These are phyloP conservation scores for Lophochroa leadbeateri DNA, from an alignment of 2,113 vertebrate species.

Conservation along the genomic window DNA sequence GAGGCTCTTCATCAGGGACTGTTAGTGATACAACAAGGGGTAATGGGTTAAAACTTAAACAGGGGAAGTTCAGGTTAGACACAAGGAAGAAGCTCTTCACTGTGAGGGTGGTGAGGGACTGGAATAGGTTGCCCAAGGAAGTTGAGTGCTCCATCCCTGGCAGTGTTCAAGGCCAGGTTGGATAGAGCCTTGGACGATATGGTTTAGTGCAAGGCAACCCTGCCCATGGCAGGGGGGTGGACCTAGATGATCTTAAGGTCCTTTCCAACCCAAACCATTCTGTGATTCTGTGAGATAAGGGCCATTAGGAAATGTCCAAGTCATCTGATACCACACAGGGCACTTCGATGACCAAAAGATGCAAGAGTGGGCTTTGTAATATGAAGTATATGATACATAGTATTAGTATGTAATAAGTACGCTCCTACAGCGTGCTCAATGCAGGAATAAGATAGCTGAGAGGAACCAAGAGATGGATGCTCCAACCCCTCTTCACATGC, in stretches of 20 bases:
- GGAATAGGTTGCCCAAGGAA: not conserved
- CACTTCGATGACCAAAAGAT: not conserved
- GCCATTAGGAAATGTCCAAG: not conserved
- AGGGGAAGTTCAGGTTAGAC: not conserved
- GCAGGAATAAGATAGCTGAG: not conserved
- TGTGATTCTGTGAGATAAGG: not conserved
- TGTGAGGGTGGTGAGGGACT: not conserved
- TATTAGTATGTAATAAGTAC: not conserved
- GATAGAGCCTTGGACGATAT: not conserved
- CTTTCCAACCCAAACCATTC: not conserved
- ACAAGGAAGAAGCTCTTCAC: not conserved
- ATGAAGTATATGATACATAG: fast-evolving
- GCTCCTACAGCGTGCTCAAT: not conserved
- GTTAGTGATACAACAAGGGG: not conserved
- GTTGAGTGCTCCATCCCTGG: not conserved
- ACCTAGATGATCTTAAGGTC: not conserved
- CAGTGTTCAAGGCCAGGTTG: not conserved
- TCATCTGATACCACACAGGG: not conserved
- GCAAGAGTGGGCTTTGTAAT: not conserved
- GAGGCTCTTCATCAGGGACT: not conserved
- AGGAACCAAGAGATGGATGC: not conserved
- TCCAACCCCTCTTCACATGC: not conserved
- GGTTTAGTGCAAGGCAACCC: not conserved
- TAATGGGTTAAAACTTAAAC: not conserved
- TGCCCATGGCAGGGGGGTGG: not conserved